These are phyloP conservation scores for Andrena dorsata DNA, from an alignment of 2,888 invertebrate genomes.

Conservation along the genomic window DNA sequence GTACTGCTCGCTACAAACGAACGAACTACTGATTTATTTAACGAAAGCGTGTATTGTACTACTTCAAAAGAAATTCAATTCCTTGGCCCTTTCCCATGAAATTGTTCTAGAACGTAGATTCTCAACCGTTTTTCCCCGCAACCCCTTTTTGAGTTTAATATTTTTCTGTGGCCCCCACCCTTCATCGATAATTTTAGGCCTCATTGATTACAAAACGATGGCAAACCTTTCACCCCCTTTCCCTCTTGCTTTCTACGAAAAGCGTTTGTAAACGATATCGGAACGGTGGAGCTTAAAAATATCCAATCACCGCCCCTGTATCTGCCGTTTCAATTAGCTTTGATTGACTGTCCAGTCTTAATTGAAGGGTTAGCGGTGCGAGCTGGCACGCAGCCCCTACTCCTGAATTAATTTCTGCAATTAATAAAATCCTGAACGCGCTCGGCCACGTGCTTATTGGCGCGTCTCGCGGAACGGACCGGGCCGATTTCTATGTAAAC, in stretches of 20 bases:
- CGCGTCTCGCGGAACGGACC: conserved; percentile 30
- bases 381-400: neutral
- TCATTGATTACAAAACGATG: too few species aligned
- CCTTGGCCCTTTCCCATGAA: too few species aligned
- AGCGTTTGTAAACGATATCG: conserved; percentile 23
- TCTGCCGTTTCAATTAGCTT: conserved; percentile 68
- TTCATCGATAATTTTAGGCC: too few species aligned
- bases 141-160: too few species aligned
- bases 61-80: too few species aligned
- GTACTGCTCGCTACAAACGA: too few species aligned
- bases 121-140: too few species aligned
- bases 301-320: conserved; percentile 41
- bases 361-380: conserved; percentile 64
- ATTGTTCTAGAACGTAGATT: too few species aligned
- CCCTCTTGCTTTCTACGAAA: neutral
- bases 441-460: conserved; percentile 54
- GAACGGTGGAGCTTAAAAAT: conserved; percentile 45
- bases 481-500: conserved; percentile 55
- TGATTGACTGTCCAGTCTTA: conserved; percentile 71
- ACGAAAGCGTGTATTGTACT: too few species aligned
- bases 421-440: conserved; percentile 63
- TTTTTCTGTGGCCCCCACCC: too few species aligned
- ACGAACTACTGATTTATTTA: too few species aligned
- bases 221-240: neutral
- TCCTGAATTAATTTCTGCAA: conserved; percentile 60